A percentile compares a stretch with the other conserved stretches of the same genome.
These are phyloP conservation scores for Sebastes iracundus DNA, from an alignment of 2,797 vertebrate species.

Conservation along the genomic window DNA sequence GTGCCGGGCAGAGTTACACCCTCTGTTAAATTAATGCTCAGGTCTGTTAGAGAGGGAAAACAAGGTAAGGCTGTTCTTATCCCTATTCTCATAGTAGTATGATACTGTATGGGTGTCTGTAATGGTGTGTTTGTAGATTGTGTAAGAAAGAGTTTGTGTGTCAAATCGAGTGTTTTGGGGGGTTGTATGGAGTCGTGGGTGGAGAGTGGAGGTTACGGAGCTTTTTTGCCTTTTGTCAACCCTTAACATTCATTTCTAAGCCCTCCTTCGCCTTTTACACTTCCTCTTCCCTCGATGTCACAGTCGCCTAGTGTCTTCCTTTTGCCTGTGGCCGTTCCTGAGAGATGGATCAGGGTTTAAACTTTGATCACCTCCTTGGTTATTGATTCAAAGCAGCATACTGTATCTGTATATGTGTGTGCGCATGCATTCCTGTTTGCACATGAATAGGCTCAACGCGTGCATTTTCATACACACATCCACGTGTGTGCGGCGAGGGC, in stretches of 20 bases:
- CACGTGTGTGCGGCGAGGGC: conserved; percentile 65
- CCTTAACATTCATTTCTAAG: conserved; percentile 71
- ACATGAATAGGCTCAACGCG: conserved; percentile 42
- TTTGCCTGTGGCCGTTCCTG: conserved; percentile 63
- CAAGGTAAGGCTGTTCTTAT: conserved; percentile 20
- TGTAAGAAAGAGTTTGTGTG: conserved; percentile 44
- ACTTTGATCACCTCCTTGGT: conserved; percentile 55
- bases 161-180: conserved; percentile 45
- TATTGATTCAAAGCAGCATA: conserved; percentile 38
- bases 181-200: conserved; percentile 68
- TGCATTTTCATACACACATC: conserved; percentile 33
- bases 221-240: conserved; percentile 76
- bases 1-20: conserved; percentile 65
- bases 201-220: conserved; percentile 80
- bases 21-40: conserved; percentile 59
- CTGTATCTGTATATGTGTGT: neutral
- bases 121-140: conserved; percentile 38
- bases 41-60: neutral
- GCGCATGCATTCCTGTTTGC: conserved; percentile 7
- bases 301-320: conserved; percentile 52
- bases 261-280: conserved; percentile 63
- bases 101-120: conserved; percentile 8
- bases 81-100: conserved; percentile 16
- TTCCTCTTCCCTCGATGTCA: conserved; percentile 65
- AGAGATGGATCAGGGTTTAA: conserved; percentile 62